Base-by-base conservation (phyloP, 2,113 vertebrate species). In the Agelaius tricolor region DNA sequence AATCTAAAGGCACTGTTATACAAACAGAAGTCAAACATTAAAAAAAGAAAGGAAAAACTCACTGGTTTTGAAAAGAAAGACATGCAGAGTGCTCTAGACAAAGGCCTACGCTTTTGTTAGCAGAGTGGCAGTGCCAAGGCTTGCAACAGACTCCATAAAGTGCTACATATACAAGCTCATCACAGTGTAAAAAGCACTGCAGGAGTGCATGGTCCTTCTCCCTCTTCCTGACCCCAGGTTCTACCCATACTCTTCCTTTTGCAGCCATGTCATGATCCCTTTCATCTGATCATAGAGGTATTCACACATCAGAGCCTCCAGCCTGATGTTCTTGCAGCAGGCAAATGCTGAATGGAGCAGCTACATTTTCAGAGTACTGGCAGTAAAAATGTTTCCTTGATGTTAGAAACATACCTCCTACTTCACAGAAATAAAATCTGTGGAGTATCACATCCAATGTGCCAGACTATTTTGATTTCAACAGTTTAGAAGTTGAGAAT, bases 391-490 rank as follows among this genome's bases (percentile, higher is more conserved):
- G 51, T 72, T 89, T 93, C 73, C 52, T 94, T 90, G 85, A 55
- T 92, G 93, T 88, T 94, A 74, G 91, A 86, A 89, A 91, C 62
- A 95, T 86, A 93, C 95, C 89, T 93, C 95, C 93, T 81, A 90
- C 94, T 93, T 93, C 76, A 78, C 86, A 91, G 91, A 89, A 94
- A 78, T 90, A 87, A 89, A 94, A 92, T 37, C 86, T 94, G 94
- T 92, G 65, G 81, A 65, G 52, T 84, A 39, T 93, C 93, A 91
- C 65, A 91, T 88, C 54, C 81, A 92, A 94, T 6, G 13, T 92
- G 96, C 68, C 96, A 97, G 95, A 92, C 94, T 87, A 19, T 71
- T 92, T 92, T 93, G 89, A 94, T 96, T 96, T 81, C 83, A 95
- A 75, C 65, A 51, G 55, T 73, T 87, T 43, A 62, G 65, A 93